phyloP scores from a whole-genome alignment of 1,140 invertebrate species.

The Euura saliciscinereae region DNA sequence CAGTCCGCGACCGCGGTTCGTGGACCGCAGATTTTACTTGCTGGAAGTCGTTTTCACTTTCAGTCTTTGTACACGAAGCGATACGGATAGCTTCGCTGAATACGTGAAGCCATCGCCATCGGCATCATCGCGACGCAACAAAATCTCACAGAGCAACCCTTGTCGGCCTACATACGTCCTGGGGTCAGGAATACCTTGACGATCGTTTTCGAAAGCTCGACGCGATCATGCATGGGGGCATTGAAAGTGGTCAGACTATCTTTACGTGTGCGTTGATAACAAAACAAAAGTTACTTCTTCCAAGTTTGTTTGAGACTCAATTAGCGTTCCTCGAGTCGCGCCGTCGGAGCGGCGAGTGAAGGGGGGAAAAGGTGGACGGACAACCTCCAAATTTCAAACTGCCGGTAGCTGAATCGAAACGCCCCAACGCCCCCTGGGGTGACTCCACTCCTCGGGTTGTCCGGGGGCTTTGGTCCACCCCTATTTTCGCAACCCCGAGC shows the following conservation, averaged over 20 bases:
- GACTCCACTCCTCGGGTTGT: slow-evolving; percentile 24
- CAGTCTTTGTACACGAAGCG: not conserved
- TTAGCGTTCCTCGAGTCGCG: no score
- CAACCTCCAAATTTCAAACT: slow-evolving; percentile 5
- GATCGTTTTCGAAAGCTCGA: slow-evolving; percentile 15
- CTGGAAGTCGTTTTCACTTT: slow-evolving; percentile 4
- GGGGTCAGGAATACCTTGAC: slow-evolving; percentile 35
- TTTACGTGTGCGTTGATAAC: no score
- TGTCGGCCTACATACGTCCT: slow-evolving; percentile 51
- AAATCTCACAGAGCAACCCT: no score
- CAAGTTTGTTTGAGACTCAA: no score
- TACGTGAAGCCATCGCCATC: not conserved
- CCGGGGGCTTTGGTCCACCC: slow-evolving; percentile 31
- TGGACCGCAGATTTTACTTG: not conserved
- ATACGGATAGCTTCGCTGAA: not conserved
- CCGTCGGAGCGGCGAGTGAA: slow-evolving; percentile 21
- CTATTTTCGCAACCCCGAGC: slow-evolving; percentile 39
- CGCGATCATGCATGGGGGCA: not conserved
- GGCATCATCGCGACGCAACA: no score
- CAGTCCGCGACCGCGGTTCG: slow-evolving; percentile 32
- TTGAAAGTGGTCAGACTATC: no score
- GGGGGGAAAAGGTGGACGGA: not conserved
- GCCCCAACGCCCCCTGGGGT: slow-evolving; percentile 38
- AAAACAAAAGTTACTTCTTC: no score
- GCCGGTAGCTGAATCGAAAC: slow-evolving; percentile 10